phyloP scores from a whole-genome alignment of 2,888 invertebrate species.

The Sarcophaga carnaria region DNA sequence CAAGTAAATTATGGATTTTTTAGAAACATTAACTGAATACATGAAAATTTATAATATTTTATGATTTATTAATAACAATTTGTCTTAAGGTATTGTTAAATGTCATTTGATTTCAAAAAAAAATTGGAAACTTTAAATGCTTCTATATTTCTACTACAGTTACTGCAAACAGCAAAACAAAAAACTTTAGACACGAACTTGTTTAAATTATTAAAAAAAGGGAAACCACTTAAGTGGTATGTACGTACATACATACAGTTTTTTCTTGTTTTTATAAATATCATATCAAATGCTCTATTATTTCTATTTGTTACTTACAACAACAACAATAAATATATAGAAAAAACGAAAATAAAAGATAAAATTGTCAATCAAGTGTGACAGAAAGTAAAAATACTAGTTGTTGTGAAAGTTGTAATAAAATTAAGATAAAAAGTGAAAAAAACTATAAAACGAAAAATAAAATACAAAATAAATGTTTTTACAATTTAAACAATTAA shows the following conservation, averaged over 20 bases:
- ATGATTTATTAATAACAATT: background rate
- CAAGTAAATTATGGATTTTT: no score
- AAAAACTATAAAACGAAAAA: background rate
- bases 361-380: constrained; percentile 58
- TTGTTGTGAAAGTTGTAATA: constrained; percentile 59
- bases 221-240: constrained; percentile 6
- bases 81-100: no score
- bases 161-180: no score
- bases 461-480: background rate
- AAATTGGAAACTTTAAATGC: no score
- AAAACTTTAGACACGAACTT: no score
- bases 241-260: background rate
- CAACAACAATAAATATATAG: background rate
- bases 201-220: no score
- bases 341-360: constrained; percentile 1
- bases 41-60: background rate
- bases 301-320: background rate
- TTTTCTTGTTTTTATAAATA: constrained; percentile 1
- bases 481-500: constrained; percentile 6
- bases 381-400: constrained; percentile 46
- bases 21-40: no score
- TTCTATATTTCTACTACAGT: no score
- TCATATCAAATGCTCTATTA: constrained; percentile 1
- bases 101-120: no score
- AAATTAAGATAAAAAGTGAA: background rate